phyloP scores from a whole-genome alignment of 1,140 invertebrate species.

The Drosophila eugracilis region DNA sequence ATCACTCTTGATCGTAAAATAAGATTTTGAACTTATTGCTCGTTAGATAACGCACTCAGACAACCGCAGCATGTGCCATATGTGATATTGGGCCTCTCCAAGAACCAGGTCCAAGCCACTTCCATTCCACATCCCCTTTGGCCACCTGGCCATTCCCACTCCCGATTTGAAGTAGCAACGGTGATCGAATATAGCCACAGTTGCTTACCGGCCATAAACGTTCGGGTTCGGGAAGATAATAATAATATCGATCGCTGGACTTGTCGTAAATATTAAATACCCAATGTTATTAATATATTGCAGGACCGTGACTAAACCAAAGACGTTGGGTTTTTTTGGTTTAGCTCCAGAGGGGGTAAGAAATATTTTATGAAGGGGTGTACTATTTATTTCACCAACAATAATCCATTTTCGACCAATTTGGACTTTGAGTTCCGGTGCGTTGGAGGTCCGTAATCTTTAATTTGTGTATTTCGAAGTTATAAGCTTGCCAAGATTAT shows the following conservation, averaged over 20 bases:
- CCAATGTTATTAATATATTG: constrained; percentile 52
- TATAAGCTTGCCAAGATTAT: constrained; percentile 18
- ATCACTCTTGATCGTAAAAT: constrained; percentile 80
- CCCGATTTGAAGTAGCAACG: constrained; percentile 57
- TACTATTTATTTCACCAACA: constrained; percentile 21
- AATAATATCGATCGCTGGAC: constrained; percentile 78
- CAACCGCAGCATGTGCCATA: constrained; percentile 21
- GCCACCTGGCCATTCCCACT: constrained; percentile 7
- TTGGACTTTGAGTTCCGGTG: constrained; percentile 14
- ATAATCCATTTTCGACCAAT: constrained; percentile 13
- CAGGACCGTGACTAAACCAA: constrained; percentile 34
- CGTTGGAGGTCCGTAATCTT: constrained; percentile 8
- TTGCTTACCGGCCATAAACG: constrained; percentile 70
- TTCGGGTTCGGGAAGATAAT: constrained; percentile 59
- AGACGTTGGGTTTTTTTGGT: constrained; percentile 25
- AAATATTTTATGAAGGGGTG: constrained; percentile 12
- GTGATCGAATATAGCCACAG: constrained; percentile 54
- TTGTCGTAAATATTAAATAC: constrained; percentile 80
- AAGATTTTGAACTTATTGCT: constrained; percentile 80
- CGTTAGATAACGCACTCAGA: constrained; percentile 68
- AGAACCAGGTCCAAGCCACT: constrained; percentile 30
- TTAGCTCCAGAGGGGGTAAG: constrained; percentile 15
- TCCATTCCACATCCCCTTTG: constrained; percentile 12
- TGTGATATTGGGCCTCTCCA: constrained; percentile 51
- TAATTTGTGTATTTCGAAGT: neutral